These are phyloP conservation scores for Camarhynchus parvulus DNA, from an alignment of 2,113 vertebrate genomes.

Conservation along the genomic window DNA sequence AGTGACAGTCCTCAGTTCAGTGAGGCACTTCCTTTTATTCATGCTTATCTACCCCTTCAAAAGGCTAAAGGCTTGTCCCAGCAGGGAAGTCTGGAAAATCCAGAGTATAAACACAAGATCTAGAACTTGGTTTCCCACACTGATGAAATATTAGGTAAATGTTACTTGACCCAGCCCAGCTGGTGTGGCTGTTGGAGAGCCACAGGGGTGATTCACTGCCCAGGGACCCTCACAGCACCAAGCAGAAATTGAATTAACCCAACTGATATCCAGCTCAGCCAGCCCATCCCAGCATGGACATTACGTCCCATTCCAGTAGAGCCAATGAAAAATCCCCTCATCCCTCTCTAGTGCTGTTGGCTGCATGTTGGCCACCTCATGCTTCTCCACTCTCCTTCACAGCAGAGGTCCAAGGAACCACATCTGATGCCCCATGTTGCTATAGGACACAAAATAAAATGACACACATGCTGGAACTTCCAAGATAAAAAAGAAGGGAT, in stretches of 20 bases:
- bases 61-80: neutral
- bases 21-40: neutral
- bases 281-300: rapidly evolving
- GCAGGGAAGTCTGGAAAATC: neutral
- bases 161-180: neutral
- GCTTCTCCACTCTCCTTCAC: neutral
- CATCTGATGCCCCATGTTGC: neutral
- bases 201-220: rapidly evolving
- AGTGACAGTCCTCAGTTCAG: neutral
- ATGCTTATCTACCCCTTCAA: neutral
- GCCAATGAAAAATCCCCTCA: rapidly evolving
- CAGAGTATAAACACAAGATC: neutral
- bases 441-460: too few relatives aligned
- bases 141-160: neutral
- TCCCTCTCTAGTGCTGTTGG: neutral
- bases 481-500: too few relatives aligned
- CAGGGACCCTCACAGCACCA: neutral
- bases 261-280: neutral
- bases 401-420: neutral
- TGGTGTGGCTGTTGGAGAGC: neutral
- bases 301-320: neutral
- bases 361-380: rapidly evolving
- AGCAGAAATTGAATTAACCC: neutral
- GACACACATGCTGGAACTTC: too few relatives aligned
- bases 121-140: neutral